Base-by-base conservation (phyloP, 2,888 invertebrate genomes). In the Rhyacophila evoluta region DNA sequence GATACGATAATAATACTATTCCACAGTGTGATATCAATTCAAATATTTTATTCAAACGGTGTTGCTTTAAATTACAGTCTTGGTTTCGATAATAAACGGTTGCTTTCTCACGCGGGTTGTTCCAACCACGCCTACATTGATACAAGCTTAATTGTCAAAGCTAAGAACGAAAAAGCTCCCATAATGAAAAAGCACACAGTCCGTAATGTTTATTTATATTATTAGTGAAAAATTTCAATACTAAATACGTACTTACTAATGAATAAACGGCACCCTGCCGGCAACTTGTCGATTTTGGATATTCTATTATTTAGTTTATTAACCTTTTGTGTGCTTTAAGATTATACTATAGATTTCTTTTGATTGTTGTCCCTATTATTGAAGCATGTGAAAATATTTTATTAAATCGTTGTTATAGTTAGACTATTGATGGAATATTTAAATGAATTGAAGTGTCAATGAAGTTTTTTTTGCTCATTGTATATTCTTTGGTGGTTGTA, bases 91-190 rank as follows among this genome's bases (percentile, higher is more conserved):
- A 81, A 81, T 81, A 77, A 75, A 77, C 72, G 79, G 81, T 79
- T 81, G 72, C 79, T 77, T 81, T 81, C 81, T 81, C 81, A 81
- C 79, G 81, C 68, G 69, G 78, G 76, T 11, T 25, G 81, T n/a
- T 15, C 78, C 36, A 70, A 41, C 76, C 76, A 72, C 67, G 73
- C 72, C 77, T 37, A 72, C 38, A 36, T 27, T 27, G 28, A 69
- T 38, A 27, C 5, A 33, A 69, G 25, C 41, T 41, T 28, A 12
- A 73, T 72, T 27, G 41, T 37, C 15, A 55, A 12, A 15, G 25
- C 55, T 2, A 19, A 10, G 19, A 15, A 19, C 8, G 1, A 15
- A 33, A 55, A 55, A 55, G 55, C 55, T 55, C 55, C 38, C 39
- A 12, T 70, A 41, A 71, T 41, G 41, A 19, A 67, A 41, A 29